phyloP scores from a whole-genome alignment of 2,113 vertebrate genomes.

The Micronycteris hirsuta region DNA sequence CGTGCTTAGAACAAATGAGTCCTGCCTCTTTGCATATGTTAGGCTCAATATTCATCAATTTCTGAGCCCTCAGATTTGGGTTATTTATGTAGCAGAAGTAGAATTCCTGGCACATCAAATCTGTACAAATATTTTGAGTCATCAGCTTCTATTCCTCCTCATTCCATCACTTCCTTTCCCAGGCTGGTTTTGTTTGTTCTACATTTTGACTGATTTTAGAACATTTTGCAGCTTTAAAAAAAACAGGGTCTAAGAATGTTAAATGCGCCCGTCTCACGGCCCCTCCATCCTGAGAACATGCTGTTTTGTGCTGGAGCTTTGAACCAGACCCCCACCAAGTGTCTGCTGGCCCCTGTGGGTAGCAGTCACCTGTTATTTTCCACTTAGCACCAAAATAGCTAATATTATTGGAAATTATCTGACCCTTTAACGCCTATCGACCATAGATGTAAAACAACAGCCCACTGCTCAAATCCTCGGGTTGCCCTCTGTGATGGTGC shows the following conservation, averaged over 20 bases:
- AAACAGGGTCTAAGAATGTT: slow-evolving; percentile 16
- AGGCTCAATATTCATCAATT: neutral
- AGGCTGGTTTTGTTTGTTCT: neutral
- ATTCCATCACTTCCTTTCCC: neutral
- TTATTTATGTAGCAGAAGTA: neutral
- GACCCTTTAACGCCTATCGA: neutral
- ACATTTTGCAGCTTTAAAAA: neutral
- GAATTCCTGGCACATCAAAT: neutral
- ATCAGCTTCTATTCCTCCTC: neutral
- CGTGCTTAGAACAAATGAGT: neutral
- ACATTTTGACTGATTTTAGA: neutral
- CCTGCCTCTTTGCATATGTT: neutral
- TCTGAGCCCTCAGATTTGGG: neutral
- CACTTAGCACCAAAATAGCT: neutral
- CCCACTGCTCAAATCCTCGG: neutral
- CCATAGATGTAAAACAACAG: neutral
- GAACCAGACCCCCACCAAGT: neutral
- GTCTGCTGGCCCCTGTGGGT: neutral
- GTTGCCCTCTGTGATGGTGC: neutral
- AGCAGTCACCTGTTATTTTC: neutral
- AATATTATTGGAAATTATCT: neutral
- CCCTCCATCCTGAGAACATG: neutral
- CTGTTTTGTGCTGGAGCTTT: slow-evolving; percentile 5
- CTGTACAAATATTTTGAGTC: neutral
- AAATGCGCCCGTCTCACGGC: slow-evolving; percentile 2